Conservation (phyloP, 2,888 invertebrate genomes). For the Microplitis manilae region DNA sequence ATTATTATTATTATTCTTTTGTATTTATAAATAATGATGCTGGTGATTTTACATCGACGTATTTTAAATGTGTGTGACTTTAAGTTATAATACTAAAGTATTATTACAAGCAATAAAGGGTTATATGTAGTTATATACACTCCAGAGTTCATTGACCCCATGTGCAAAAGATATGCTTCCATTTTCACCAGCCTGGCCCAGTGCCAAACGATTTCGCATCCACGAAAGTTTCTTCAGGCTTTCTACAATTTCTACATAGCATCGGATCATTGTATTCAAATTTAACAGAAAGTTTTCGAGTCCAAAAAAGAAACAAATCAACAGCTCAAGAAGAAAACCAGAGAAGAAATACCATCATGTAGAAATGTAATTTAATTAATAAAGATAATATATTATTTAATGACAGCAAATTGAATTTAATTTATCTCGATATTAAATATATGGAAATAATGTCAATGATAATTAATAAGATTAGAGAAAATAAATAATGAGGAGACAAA, state of each 20-base stretch:
- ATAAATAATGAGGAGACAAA: constrained; percentile 33
- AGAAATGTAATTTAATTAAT: not conserved
- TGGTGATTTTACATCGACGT: not conserved
- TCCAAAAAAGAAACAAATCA: not conserved
- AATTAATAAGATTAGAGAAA: not conserved
- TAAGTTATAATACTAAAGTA: not conserved
- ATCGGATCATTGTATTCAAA: constrained; percentile 23
- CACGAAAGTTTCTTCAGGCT: constrained; percentile 46
- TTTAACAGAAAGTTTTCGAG: not conserved
- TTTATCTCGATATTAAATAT: not conserved
- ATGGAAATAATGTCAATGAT: not conserved
- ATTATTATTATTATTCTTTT: not conserved
- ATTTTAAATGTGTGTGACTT: not conserved
- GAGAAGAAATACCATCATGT: not conserved
- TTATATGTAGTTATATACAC: constrained; percentile 39
- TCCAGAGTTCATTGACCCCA: constrained; percentile 64
- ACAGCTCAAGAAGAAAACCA: not conserved
- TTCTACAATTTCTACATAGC: constrained; percentile 20
- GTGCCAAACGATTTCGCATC: constrained; percentile 62
- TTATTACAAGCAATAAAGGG: constrained; percentile 40
- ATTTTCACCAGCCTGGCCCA: constrained; percentile 67
- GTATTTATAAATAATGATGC: not conserved
- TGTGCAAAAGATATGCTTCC: constrained; percentile 66
- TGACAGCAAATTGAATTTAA: not conserved
- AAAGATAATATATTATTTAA: not conserved